These are phyloP conservation scores for Hassar affinis DNA, from an alignment of 2,113 vertebrate genomes.

Conservation along the genomic window DNA sequence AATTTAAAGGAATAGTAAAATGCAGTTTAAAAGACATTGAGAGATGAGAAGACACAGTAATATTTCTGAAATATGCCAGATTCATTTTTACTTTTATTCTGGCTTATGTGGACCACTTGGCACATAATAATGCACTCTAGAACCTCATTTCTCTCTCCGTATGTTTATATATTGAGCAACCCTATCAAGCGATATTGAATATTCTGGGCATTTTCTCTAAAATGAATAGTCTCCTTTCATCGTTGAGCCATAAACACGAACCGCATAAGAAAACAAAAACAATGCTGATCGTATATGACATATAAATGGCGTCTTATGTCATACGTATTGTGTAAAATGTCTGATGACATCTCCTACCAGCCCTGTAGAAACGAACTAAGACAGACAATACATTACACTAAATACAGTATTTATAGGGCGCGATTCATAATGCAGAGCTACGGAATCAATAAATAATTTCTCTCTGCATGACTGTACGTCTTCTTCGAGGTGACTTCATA, in stretches of 20 bases:
- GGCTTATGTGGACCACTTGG: neutral
- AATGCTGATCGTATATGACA: neutral
- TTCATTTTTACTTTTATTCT: neutral
- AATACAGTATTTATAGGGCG: conserved; percentile 3
- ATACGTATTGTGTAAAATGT: neutral
- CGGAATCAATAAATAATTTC: conserved; percentile 37
- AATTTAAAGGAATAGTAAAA: neutral
- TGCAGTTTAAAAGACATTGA: neutral
- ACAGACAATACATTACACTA: conserved; percentile 8
- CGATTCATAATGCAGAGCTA: conserved; percentile 41
- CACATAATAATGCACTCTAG: neutral
- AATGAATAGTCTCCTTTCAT: neutral
- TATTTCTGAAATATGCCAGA: neutral
- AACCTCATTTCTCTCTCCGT: neutral
- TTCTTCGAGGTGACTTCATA: conserved; percentile 42
- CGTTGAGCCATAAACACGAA: neutral
- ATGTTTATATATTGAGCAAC: neutral
- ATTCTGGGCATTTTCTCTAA: neutral
- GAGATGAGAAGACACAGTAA: neutral
- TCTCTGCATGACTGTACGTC: conserved; percentile 21
- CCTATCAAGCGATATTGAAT: neutral
- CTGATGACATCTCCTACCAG: neutral
- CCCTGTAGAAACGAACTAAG: neutral
- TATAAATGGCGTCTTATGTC: neutral
- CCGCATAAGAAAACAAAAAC: neutral